Conservation (phyloP, 2,888 invertebrate species). For the Falcaria lacertinaria region DNA sequence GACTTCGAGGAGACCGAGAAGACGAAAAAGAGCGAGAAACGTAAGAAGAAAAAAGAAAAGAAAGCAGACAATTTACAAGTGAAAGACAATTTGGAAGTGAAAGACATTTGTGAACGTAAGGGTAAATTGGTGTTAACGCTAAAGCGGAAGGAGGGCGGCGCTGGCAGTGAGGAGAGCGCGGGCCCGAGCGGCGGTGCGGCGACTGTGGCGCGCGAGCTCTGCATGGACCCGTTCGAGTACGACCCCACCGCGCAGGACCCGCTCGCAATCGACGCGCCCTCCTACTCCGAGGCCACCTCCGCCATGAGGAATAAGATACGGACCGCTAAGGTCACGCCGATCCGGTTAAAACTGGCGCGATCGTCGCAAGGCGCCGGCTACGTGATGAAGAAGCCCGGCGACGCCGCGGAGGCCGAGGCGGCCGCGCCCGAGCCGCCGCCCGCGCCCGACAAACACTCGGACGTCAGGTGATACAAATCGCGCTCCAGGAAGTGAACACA, state of each 20-base stretch:
- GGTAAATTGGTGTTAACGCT: constrained; percentile 90
- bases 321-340: constrained; percentile 86
- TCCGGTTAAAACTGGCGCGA: constrained; percentile 90
- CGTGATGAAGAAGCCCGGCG: constrained; percentile 75
- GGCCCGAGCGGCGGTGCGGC: constrained; percentile 28
- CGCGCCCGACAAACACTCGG: constrained; percentile 84
- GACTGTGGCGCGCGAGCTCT: constrained; percentile 44
- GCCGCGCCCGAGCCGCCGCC: too few relatives aligned
- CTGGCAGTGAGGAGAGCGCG: constrained; percentile 40
- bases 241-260: constrained; percentile 69
- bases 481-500: constrained; percentile 25
- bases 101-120: constrained; percentile 75
- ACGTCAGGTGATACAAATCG: constrained; percentile 90
- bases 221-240: constrained; percentile 68
- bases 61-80: constrained; percentile 76
- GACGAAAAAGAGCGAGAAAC: constrained; percentile 66
- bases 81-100: constrained; percentile 67
- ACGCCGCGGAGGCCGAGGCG: constrained; percentile 28
- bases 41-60: constrained; percentile 77
- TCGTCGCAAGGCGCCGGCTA: constrained; percentile 88
- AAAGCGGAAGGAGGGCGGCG: constrained; percentile 68
- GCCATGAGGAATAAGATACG: constrained; percentile 77
- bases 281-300: constrained; percentile 57
- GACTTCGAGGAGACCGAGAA: constrained; percentile 87
- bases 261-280: constrained; percentile 64